Conservation (phyloP, 2,888 invertebrate species). For the Proisotoma minuta region DNA sequence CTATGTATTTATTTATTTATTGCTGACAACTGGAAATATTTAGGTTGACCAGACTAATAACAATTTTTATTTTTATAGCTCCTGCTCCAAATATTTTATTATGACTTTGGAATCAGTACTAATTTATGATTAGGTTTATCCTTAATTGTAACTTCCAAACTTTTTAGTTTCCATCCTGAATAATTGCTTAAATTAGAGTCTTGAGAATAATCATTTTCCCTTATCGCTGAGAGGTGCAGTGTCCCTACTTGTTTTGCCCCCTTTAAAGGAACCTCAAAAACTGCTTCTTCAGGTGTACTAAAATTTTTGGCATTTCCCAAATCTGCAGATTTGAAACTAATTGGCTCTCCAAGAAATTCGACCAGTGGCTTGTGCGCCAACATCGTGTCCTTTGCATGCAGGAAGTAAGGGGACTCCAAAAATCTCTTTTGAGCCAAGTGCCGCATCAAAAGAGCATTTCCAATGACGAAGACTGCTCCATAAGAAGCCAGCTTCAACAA, state of each 20-base stretch:
- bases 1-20: too few species aligned
- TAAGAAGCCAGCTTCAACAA: conserved; percentile 63
- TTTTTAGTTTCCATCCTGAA: conserved; percentile 21
- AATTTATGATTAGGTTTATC: conserved; percentile 26
- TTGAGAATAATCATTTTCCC: conserved; percentile 36
- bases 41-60: too few species aligned
- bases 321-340: conserved; percentile 62
- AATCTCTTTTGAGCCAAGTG: conserved; percentile 58
- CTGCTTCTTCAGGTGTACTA: conserved; percentile 57
- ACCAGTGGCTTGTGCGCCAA: conserved; percentile 60
- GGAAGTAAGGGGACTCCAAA: conserved; percentile 60
- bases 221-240: conserved; percentile 61
- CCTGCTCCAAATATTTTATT: too few species aligned
- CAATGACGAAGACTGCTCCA: conserved; percentile 59
- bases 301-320: conserved; percentile 53
- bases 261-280: conserved; percentile 62
- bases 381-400: conserved; percentile 60
- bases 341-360: conserved; percentile 67
- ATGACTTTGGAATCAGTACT: conserved; percentile 7
- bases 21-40: too few species aligned
- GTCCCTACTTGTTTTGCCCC: conserved; percentile 65
- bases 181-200: not conserved
- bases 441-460: conserved; percentile 56
- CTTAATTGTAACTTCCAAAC: conserved; percentile 21
- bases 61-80: too few species aligned